phyloP scores from a whole-genome alignment of 1,140 invertebrate species.

The Lithobius niger region DNA sequence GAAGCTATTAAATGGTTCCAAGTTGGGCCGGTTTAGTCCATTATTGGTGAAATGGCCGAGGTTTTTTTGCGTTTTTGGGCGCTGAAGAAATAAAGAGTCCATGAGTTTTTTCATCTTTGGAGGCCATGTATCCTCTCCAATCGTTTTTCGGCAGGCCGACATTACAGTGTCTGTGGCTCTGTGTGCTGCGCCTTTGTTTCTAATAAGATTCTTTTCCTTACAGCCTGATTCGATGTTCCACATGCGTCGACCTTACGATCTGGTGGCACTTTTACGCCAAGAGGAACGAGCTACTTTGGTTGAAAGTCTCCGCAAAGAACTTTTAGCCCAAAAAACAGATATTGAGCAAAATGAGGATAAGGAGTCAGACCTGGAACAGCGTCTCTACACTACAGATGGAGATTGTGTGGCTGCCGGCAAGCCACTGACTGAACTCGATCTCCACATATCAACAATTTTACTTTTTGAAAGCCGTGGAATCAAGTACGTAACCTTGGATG shows the following conservation, averaged over 20 bases:
- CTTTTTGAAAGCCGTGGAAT: conserved; percentile 10
- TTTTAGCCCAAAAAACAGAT: conserved; percentile 45
- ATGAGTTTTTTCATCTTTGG: too few relatives aligned
- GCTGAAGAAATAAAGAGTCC: too few relatives aligned
- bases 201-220: too few relatives aligned
- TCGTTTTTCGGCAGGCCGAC: too few relatives aligned
- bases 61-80: too few relatives aligned
- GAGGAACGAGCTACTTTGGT: conserved; percentile 51
- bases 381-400: conserved; percentile 36
- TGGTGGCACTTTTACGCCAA: conserved; percentile 66
- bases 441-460: conserved; percentile 47
- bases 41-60: too few relatives aligned
- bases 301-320: conserved; percentile 47
- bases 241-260: conserved; percentile 58
- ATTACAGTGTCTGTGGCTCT: too few relatives aligned
- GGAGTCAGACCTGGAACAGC: conserved; percentile 33
- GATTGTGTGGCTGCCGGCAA: conserved; percentile 51
- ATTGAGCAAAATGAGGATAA: conserved; percentile 49
- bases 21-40: too few relatives aligned
- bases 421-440: conserved; percentile 48
- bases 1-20: too few relatives aligned
- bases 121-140: too few relatives aligned
- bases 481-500: too few relatives aligned
- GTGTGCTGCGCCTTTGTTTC: too few relatives aligned
- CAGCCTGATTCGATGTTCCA: conserved; percentile 58